Percentiles rank a stretch among this genome's conserved stretches.
Conservation (phyloP, 2,797 vertebrate genomes). For the Setipinna tenuifilis region DNA sequence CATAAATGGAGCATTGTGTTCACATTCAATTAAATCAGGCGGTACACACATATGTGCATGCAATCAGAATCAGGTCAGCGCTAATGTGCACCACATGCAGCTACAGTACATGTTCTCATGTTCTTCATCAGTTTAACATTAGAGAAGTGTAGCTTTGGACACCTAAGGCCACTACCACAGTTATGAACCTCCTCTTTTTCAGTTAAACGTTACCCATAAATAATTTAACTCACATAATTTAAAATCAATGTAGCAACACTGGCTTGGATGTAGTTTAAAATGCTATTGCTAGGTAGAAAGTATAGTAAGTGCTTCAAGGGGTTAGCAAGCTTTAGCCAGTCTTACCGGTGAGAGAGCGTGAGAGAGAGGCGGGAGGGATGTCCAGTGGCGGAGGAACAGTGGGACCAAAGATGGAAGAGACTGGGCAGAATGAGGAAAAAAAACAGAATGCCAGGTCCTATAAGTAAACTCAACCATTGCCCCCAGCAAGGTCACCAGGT, state of each 20-base stretch:
- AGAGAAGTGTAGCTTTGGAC: background rate
- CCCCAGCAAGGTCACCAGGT: slow-evolving; percentile 81
- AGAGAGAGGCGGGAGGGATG: slow-evolving; percentile 54
- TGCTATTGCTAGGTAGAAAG: background rate
- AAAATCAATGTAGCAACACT: background rate
- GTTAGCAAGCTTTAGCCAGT: background rate
- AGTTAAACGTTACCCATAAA: background rate
- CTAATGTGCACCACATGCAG: slow-evolving; percentile 57
- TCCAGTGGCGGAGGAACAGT: slow-evolving; percentile 56
- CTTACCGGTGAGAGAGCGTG: slow-evolving; percentile 58
- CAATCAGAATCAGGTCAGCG: slow-evolving; percentile 49
- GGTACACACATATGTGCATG: slow-evolving; percentile 25
- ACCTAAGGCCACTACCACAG: slow-evolving; percentile 2
- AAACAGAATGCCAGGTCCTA: slow-evolving; percentile 47
- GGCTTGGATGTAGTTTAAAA: background rate
- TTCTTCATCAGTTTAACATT: slow-evolving; percentile 42
- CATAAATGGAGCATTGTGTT: slow-evolving; percentile 45
- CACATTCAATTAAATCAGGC: slow-evolving; percentile 44
- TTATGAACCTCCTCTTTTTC: slow-evolving; percentile 13
- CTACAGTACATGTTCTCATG: slow-evolving; percentile 16
- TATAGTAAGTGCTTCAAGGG: background rate
- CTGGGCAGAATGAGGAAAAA: slow-evolving; percentile 59
- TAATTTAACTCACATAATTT: background rate
- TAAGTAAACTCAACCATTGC: slow-evolving; percentile 68
- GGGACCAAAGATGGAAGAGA: slow-evolving; percentile 63